These are phyloP conservation scores for Oxystoma pomonae DNA, from an alignment of 2,888 invertebrate genomes.

Conservation along the genomic window DNA sequence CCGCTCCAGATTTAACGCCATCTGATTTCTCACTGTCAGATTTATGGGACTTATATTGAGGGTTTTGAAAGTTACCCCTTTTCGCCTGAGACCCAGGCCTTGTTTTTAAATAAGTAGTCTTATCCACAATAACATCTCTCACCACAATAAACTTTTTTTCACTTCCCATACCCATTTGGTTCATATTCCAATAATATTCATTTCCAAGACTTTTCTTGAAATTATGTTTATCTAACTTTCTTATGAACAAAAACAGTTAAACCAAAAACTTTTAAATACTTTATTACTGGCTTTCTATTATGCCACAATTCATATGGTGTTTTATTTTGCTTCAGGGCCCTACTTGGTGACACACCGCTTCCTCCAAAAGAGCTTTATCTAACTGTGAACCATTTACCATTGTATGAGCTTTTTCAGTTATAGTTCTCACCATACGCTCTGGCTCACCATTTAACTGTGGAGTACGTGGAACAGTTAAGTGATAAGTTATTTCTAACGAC, in stretches of 20 bases:
- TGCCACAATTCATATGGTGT: too few relatives aligned
- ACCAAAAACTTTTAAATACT: too few relatives aligned
- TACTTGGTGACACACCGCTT: constrained; percentile 34
- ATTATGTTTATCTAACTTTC: constrained; percentile 19
- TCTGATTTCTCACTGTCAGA: too few relatives aligned
- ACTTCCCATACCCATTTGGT: constrained; percentile 39
- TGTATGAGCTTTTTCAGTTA: too few relatives aligned
- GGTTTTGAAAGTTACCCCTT: constrained; percentile 15
- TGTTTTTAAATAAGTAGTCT: too few relatives aligned
- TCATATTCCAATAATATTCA: constrained; percentile 20
- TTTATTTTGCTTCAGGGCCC: constrained; percentile 32
- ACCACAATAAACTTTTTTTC: constrained; percentile 34
- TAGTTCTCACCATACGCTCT: too few relatives aligned
- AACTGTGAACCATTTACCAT: constrained; percentile 11
- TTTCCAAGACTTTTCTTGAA: constrained; percentile 19
- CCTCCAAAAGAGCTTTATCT: constrained; percentile 15
- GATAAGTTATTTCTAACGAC: constrained; percentile 35
- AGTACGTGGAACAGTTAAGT: constrained; percentile 38
- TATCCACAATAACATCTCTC: too few relatives aligned
- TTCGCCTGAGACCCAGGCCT: too few relatives aligned
- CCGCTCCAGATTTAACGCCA: too few relatives aligned
- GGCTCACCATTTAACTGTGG: too few relatives aligned
- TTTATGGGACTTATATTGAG: not conserved
- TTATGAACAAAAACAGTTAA: too few relatives aligned
- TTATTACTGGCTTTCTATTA: too few relatives aligned